Evolutionary conservation across 1,140 invertebrate genomes (phyloP).

Genomic region (Papilio xuthus): DNA sequence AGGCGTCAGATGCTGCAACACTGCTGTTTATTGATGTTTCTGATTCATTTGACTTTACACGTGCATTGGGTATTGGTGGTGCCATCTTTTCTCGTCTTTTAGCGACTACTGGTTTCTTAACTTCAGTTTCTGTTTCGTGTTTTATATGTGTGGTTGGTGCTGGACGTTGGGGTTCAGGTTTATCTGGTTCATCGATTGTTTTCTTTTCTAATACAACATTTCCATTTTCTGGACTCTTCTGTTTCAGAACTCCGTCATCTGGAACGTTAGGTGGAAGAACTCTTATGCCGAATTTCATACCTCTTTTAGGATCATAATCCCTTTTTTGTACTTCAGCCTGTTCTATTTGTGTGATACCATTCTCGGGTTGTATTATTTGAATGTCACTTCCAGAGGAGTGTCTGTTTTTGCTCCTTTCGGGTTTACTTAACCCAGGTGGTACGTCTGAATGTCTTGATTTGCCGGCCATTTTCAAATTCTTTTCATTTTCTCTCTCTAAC

Average conservation of each 20-base stretch:
- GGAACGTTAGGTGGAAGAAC: slow-evolving; percentile 83
- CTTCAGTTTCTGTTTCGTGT: slow-evolving; percentile 72
- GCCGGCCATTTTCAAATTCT: slow-evolving; percentile 76
- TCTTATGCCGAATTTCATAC: slow-evolving; percentile 87
- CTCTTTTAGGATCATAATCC: slow-evolving; percentile 79
- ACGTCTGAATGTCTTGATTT: slow-evolving; percentile 68
- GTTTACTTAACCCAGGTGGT: slow-evolving; percentile 60
- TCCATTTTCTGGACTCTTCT: slow-evolving; percentile 80
- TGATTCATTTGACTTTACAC: slow-evolving; percentile 62
- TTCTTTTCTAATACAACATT: slow-evolving; percentile 70
- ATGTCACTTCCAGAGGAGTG: slow-evolving; percentile 69
- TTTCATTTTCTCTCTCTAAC: slow-evolving; percentile 79
- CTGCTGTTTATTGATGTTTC: slow-evolving; percentile 54
- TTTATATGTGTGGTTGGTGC: slow-evolving; percentile 64
- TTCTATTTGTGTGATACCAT: slow-evolving; percentile 71
- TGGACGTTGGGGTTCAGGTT: slow-evolving; percentile 63
- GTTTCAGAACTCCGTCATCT: slow-evolving; percentile 75
- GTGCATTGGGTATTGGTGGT: slow-evolving; percentile 77
- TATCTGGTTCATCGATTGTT: slow-evolving; percentile 80
- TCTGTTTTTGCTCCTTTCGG: slow-evolving; percentile 73
- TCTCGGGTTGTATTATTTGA: slow-evolving; percentile 78
- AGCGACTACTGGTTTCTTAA: slow-evolving; percentile 78
- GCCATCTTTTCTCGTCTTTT: slow-evolving; percentile 79
- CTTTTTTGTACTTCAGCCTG: slow-evolving; percentile 74
- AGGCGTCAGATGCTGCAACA: slow-evolving; percentile 57